These are phyloP conservation scores for Lethenteron camtschaticum DNA, from an alignment of 2,113 vertebrate species.

Conservation along the genomic window DNA sequence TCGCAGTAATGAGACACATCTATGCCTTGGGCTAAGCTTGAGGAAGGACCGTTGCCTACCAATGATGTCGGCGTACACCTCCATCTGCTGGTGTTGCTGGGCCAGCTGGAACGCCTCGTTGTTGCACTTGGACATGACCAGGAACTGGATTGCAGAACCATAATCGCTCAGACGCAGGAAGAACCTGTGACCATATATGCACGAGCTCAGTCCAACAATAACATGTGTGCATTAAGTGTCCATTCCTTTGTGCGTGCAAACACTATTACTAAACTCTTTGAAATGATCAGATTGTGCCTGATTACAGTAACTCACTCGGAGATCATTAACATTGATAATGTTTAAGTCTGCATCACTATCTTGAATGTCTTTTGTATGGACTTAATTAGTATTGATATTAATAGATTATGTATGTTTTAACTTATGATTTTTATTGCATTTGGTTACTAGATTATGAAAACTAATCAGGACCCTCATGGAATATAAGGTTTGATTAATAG, in stretches of 20 bases:
- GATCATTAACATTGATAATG: neutral
- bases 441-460: no score
- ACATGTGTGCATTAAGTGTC: neutral
- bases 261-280: neutral
- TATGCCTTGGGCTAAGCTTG: no score
- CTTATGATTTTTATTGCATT: no score
- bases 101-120: constrained; percentile 89
- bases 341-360: no score
- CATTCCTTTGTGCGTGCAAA: neutral
- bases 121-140: constrained; percentile 80
- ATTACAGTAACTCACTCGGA: neutral
- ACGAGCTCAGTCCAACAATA: neutral
- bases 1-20: no score
- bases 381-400: no score
- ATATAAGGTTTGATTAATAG: neutral
- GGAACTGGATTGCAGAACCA: constrained; percentile 82
- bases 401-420: no score
- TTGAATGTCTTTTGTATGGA: no score
- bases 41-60: constrained; percentile 27
- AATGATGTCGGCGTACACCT: constrained; percentile 83
- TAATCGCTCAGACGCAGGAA: constrained; percentile 71
- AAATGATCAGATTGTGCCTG: neutral
- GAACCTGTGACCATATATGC: constrained; percentile 30
- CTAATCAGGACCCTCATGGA: no score
- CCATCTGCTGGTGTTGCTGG: constrained; percentile 89